Percentiles rank a stretch among this genome's conserved stretches.
phyloP scores from a whole-genome alignment of 2,888 invertebrate species.

The Fragum fragum region DNA sequence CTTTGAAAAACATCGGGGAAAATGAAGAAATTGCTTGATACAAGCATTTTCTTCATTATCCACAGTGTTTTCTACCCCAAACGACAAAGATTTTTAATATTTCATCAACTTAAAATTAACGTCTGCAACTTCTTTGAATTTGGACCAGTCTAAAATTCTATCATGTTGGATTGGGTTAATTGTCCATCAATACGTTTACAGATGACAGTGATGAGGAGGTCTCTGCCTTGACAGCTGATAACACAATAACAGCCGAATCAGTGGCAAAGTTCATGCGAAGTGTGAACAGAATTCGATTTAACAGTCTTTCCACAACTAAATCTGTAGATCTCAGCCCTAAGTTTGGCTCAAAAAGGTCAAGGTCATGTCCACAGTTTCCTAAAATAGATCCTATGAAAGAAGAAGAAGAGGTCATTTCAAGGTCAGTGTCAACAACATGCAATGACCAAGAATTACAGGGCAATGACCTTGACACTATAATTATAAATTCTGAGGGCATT shows the following conservation, averaged over 20 bases:
- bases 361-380: constrained; percentile 74
- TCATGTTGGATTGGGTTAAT: too few relatives aligned
- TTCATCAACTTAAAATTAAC: too few relatives aligned
- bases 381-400: constrained; percentile 61
- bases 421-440: constrained; percentile 54
- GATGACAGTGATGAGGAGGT: constrained; percentile 77
- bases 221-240: constrained; percentile 68
- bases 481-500: neutral
- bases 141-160: too few relatives aligned
- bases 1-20: too few relatives aligned
- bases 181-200: neutral
- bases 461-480: neutral
- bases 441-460: neutral
- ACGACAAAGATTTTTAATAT: too few relatives aligned
- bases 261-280: constrained; percentile 83
- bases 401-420: constrained; percentile 63
- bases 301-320: constrained; percentile 74
- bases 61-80: too few relatives aligned
- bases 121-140: too few relatives aligned
- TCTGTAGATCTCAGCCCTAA: constrained; percentile 47
- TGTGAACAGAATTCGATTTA: constrained; percentile 83
- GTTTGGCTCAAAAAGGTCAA: constrained; percentile 63
- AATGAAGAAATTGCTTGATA: too few relatives aligned
- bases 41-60: too few relatives aligned
- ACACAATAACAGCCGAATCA: constrained; percentile 80